Evolutionary conservation across 2,797 vertebrate species (phyloP).

Genomic region (Pachyuromys duprasi): DNA sequence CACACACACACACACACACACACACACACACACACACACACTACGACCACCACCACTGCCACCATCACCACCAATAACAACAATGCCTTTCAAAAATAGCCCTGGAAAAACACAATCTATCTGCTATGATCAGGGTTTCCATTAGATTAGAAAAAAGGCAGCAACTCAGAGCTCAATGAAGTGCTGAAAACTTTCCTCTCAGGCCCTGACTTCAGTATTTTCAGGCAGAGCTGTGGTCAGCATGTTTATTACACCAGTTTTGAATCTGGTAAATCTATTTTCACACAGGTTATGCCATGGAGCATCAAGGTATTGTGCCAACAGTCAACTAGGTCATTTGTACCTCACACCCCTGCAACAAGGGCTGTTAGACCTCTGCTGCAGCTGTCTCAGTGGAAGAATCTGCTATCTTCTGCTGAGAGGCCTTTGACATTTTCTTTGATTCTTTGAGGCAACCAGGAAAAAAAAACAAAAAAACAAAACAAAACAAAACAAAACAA

Average conservation of each 20-base stretch:
- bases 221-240: slow-evolving; percentile 45
- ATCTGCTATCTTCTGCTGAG: slow-evolving; percentile 27
- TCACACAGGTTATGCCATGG: background rate
- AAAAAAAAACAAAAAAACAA: no score
- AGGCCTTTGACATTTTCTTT: slow-evolving; percentile 62
- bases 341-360: background rate
- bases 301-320: background rate
- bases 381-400: background rate
- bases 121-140: background rate
- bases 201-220: slow-evolving; percentile 48
- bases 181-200: slow-evolving; percentile 4
- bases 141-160: background rate
- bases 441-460: slow-evolving; percentile 38
- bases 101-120: background rate
- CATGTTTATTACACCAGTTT: background rate
- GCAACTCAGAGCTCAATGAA: background rate
- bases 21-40: background rate
- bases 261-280: slow-evolving; percentile 44
- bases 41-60: no score
- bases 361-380: background rate
- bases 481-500: no score
- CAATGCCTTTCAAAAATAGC: background rate
- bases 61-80: background rate
- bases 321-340: background rate
- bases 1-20: background rate